Evolutionary conservation across 2,888 invertebrate genomes (phyloP).

Genomic region (Julus scanicus): DNA sequence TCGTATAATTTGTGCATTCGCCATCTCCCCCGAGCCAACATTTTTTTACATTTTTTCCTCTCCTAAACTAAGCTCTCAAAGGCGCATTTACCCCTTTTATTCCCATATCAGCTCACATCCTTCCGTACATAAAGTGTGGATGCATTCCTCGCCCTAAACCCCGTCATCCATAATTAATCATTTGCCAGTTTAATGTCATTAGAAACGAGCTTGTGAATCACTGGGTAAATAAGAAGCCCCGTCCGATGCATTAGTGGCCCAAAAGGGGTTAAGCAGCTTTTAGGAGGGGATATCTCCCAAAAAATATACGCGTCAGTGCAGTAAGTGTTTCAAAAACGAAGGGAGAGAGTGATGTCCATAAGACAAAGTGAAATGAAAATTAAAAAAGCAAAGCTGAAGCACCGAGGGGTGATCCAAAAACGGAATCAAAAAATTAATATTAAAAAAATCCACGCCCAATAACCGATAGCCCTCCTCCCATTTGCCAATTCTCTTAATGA

Average conservation of each 20-base stretch:
- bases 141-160: constrained; percentile 23
- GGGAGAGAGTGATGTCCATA: constrained; percentile 41
- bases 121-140: constrained; percentile 17
- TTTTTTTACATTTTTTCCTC: background rate
- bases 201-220: constrained; percentile 48
- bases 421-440: constrained; percentile 42
- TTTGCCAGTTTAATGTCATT: constrained; percentile 50
- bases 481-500: constrained; percentile 8
- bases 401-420: constrained; percentile 25
- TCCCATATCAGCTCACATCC: constrained; percentile 34
- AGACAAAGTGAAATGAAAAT: constrained; percentile 41
- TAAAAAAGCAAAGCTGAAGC: constrained; percentile 10
- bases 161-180: constrained; percentile 52
- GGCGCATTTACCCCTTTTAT: constrained; percentile 40
- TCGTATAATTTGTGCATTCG: background rate
- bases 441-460: background rate
- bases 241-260: constrained; percentile 45
- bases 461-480: constrained; percentile 10
- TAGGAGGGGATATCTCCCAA: constrained; percentile 19
- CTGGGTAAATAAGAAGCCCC: constrained; percentile 43
- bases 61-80: constrained; percentile 12
- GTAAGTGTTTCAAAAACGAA: constrained; percentile 3
- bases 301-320: background rate
- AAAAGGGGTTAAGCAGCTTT: constrained; percentile 45
- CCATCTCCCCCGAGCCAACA: background rate